Conservation (phyloP, 2,113 vertebrate species). For the Grammomys dolichurus region DNA sequence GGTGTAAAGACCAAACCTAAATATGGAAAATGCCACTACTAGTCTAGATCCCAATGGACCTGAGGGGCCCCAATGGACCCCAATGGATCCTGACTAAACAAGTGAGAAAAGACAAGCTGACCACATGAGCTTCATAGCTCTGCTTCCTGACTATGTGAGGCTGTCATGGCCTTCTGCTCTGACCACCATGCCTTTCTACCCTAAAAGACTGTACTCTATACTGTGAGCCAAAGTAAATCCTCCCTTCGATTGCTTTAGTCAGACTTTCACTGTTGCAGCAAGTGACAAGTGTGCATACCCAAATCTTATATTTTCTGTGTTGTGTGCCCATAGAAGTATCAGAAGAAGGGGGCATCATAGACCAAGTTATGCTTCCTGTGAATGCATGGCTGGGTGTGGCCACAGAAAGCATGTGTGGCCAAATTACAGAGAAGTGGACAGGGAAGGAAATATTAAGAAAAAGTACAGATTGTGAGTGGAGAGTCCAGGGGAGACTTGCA, state of each 20-base stretch:
- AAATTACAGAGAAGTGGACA: neutral
- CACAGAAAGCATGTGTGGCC: fast-evolving
- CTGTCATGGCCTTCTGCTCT: neutral
- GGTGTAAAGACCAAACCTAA: neutral
- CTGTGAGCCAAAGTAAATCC: neutral
- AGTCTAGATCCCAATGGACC: neutral
- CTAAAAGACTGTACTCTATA: neutral
- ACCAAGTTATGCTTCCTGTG: fast-evolving
- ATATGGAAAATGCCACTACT: neutral
- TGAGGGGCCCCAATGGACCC: too few species aligned
- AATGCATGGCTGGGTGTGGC: fast-evolving
- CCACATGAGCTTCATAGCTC: neutral
- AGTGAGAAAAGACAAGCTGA: neutral
- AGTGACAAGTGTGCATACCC: neutral
- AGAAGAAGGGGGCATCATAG: fast-evolving
- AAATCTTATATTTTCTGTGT: neutral
- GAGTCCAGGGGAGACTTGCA: neutral
- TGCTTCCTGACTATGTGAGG: neutral
- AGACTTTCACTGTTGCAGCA: neutral
- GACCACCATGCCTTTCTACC: neutral
- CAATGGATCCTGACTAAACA: neutral
- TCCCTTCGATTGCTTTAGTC: neutral
- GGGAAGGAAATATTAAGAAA: neutral
- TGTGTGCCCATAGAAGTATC: fast-evolving
- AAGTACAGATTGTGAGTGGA: fast-evolving